phyloP scores from a whole-genome alignment of 2,888 invertebrate genomes.

The Stenodera caucasica region DNA sequence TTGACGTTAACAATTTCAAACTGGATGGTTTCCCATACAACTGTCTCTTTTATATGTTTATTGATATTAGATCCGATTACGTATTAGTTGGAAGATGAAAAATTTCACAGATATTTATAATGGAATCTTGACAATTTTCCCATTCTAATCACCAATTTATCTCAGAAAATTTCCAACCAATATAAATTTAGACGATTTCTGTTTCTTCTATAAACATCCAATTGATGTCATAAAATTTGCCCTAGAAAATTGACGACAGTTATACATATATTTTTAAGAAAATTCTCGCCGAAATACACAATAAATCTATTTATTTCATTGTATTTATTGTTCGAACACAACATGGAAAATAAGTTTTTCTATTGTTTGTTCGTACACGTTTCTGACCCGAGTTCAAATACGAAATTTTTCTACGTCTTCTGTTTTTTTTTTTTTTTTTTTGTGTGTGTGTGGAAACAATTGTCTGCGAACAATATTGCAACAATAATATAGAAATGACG shows the following conservation, averaged over 20 bases:
- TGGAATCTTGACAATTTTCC: too few species aligned
- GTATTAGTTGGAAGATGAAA: background rate
- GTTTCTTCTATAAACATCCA: background rate
- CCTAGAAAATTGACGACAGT: background rate
- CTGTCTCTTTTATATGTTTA: constrained; percentile 29
- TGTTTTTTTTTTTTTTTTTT: background rate
- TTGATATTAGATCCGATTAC: constrained; percentile 16
- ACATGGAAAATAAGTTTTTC: background rate
- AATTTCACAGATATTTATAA: background rate
- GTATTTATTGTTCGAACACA: too few species aligned
- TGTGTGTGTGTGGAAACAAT: too few species aligned
- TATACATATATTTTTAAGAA: background rate
- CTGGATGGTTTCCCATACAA: constrained; percentile 28
- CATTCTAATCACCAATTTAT: background rate
- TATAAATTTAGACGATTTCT: background rate
- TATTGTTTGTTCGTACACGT: background rate
- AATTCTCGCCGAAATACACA: background rate
- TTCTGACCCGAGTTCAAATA: background rate
- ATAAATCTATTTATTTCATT: too few species aligned
- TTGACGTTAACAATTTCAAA: constrained; percentile 28
- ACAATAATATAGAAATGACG: too few species aligned
- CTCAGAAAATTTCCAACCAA: background rate
- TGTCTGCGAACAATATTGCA: background rate
- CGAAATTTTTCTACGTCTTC: background rate
- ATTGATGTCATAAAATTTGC: background rate